These are phyloP conservation scores for Pyrocephalus nanus DNA, from an alignment of 2,797 vertebrate species.

Conservation along the genomic window DNA sequence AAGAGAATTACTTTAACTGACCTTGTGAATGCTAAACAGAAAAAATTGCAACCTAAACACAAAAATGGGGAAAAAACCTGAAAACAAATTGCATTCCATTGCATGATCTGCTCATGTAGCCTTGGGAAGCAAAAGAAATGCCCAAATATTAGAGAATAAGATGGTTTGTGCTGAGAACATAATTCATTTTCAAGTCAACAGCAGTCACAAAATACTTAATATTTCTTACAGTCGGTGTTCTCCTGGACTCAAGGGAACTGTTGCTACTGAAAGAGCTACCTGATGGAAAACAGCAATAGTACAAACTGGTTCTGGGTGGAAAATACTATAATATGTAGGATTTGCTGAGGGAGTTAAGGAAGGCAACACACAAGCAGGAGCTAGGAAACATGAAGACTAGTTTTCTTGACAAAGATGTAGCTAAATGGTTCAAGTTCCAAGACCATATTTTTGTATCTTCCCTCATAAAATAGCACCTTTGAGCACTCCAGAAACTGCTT, in stretches of 20 bases:
- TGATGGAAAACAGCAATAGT: not conserved
- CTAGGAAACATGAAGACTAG: not conserved
- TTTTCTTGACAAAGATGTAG: not conserved
- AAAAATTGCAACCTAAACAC: not conserved
- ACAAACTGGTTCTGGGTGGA: not conserved
- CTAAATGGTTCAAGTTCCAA: not conserved
- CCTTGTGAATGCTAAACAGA: not conserved
- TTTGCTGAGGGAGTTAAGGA: not conserved
- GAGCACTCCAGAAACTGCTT: not conserved
- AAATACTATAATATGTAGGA: not conserved
- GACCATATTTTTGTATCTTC: not conserved
- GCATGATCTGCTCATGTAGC: not conserved
- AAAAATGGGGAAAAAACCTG: not conserved
- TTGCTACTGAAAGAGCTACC: conserved; percentile 7
- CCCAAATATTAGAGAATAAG: not conserved
- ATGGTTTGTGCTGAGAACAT: not conserved
- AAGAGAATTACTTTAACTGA: not conserved
- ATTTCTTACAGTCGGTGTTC: not conserved
- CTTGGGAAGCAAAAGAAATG: not conserved
- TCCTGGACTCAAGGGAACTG: not conserved
- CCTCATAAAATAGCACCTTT: not conserved
- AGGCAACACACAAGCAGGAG: not conserved
- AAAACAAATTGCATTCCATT: not conserved
- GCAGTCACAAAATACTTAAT: not conserved
- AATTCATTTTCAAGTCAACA: not conserved